Evolutionary conservation across 2,888 invertebrate genomes (phyloP).

Genomic region (Acleris laterana): DNA sequence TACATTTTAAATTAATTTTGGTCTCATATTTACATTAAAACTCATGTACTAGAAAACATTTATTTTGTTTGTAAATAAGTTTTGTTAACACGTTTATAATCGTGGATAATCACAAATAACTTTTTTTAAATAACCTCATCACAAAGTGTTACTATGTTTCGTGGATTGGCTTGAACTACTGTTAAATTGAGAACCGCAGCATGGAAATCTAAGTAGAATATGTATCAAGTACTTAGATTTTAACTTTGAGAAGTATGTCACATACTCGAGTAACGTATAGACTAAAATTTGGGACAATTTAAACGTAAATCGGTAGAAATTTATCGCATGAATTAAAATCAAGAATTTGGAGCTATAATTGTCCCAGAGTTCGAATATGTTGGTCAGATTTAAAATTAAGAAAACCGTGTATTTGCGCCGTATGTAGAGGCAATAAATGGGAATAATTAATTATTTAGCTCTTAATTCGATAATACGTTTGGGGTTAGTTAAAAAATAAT

Average conservation of each 20-base stretch:
- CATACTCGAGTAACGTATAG: constrained; percentile 26
- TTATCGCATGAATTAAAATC: constrained; percentile 1
- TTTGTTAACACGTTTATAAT: constrained; percentile 31
- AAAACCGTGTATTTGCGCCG: too few relatives aligned
- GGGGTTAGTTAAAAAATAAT: too few relatives aligned
- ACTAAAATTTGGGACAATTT: constrained; percentile 24
- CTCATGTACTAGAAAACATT: constrained; percentile 1
- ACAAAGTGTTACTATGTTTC: constrained; percentile 20
- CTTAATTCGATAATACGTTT: too few relatives aligned
- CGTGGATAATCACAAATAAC: neutral
- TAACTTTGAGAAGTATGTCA: constrained; percentile 19
- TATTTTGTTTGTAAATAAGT: constrained; percentile 30
- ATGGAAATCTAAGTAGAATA: constrained; percentile 33
- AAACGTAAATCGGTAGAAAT: constrained; percentile 5
- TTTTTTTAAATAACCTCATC: constrained; percentile 3
- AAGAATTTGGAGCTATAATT: constrained; percentile 16
- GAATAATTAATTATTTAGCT: neutral
- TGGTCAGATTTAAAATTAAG: constrained; percentile 22
- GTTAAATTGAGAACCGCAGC: constrained; percentile 13
- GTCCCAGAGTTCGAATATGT: constrained; percentile 23
- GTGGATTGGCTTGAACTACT: constrained; percentile 31
- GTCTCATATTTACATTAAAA: constrained; percentile 1
- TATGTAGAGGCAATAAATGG: neutral
- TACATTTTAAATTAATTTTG: constrained; percentile 14
- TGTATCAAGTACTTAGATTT: constrained; percentile 7